Conservation (phyloP, 1,140 invertebrate species). For the Phortica variegata region DNA sequence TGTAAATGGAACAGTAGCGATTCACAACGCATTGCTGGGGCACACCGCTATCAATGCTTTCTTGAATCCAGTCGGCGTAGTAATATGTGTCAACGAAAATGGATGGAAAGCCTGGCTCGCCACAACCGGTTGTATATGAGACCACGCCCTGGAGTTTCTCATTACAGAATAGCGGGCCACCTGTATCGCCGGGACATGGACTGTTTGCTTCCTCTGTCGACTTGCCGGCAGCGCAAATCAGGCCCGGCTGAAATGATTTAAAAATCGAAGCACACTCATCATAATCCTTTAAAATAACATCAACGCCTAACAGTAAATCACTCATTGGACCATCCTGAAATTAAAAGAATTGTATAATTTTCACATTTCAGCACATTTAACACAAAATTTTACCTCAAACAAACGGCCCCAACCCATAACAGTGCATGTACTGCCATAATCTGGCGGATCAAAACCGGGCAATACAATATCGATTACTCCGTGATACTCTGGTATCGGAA, state of each 20-base stretch:
- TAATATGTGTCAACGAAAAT: conserved; percentile 10
- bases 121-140: conserved; percentile 10
- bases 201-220: not conserved
- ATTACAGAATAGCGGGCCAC: conserved; percentile 10
- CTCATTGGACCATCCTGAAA: not conserved
- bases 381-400: conserved; percentile 4
- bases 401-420: conserved; percentile 17
- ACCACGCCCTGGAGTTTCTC: conserved; percentile 7
- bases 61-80: conserved; percentile 11
- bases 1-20: too few relatives aligned
- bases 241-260: not conserved
- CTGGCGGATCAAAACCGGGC: not conserved
- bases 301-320: not conserved
- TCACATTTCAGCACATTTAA: not conserved
- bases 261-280: conserved; percentile 1
- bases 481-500: conserved; percentile 6
- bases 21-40: too few relatives aligned
- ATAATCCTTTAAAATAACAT: not conserved
- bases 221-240: conserved; percentile 12
- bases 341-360: not conserved
- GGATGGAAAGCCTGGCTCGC: not conserved
- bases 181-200: conserved; percentile 14
- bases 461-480: conserved; percentile 3
- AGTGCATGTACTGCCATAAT: conserved; percentile 3
- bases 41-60: conserved; percentile 11